Conservation (phyloP, 2,113 vertebrate genomes). For the Tychaedon coryphoeus region DNA sequence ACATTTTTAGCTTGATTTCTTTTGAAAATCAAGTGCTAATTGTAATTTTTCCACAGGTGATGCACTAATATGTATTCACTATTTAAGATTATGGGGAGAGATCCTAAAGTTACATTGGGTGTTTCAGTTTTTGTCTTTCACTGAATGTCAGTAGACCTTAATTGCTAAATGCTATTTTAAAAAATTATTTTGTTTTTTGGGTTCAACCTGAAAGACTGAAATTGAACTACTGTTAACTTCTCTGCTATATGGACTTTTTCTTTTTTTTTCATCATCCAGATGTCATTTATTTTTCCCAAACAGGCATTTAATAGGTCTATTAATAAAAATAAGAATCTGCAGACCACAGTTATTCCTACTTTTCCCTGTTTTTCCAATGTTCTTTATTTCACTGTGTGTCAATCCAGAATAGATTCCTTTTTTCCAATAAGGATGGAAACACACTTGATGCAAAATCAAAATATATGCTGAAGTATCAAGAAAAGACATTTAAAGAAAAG, state of each 20-base stretch:
- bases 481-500: background rate
- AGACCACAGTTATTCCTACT: background rate
- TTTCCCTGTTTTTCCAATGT: background rate
- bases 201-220: background rate
- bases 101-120: background rate
- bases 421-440: background rate
- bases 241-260: background rate
- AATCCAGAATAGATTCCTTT: background rate
- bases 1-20: background rate
- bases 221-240: background rate
- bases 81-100: background rate
- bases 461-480: background rate
- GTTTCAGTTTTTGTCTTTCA: background rate
- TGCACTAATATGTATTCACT: background rate
- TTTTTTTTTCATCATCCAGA: fast-evolving
- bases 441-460: background rate
- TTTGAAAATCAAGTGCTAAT: background rate
- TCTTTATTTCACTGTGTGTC: background rate
- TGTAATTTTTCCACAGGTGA: background rate
- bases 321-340: background rate
- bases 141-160: background rate
- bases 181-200: background rate
- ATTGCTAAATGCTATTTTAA: background rate
- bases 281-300: background rate
- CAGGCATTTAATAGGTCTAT: background rate